Conservation (phyloP, 2,797 vertebrate species). For the Tenualosa ilisha region DNA sequence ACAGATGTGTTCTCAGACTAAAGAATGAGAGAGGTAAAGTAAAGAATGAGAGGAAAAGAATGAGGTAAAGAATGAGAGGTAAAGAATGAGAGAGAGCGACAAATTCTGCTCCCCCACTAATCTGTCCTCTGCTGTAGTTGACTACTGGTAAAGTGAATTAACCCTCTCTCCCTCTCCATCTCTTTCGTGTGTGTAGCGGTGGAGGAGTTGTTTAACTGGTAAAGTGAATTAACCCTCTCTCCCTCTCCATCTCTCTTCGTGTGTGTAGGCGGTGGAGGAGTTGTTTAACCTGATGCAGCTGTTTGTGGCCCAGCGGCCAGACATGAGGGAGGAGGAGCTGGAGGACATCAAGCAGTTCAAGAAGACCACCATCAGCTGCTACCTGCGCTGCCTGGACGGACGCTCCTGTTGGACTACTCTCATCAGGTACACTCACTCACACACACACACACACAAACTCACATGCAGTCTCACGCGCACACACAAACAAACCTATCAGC, state of each 20-base stretch:
- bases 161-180: neutral
- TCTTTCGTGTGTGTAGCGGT: constrained; percentile 77
- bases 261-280: constrained; percentile 91
- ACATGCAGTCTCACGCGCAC: constrained; percentile 81
- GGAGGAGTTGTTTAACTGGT: constrained; percentile 90
- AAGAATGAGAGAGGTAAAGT: too few relatives aligned
- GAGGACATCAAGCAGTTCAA: constrained; percentile 98
- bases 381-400: constrained; percentile 95
- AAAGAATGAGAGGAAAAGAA: too few relatives aligned
- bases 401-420: constrained; percentile 99
- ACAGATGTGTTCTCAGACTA: too few relatives aligned
- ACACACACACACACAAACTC: constrained; percentile 11
- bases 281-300: constrained; percentile 98
- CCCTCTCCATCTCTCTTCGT: neutral
- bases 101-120: too few relatives aligned
- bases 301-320: constrained; percentile 93
- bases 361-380: constrained; percentile 99
- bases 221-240: neutral
- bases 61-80: too few relatives aligned
- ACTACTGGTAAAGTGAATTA: too few relatives aligned
- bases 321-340: constrained; percentile 95
- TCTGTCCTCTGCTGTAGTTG: too few relatives aligned
- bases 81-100: too few relatives aligned
- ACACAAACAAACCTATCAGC: constrained; percentile 79
- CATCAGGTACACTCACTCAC: constrained; percentile 84